phyloP scores from a whole-genome alignment of 1,140 invertebrate genomes.

The Lysiphlebus fabarum region DNA sequence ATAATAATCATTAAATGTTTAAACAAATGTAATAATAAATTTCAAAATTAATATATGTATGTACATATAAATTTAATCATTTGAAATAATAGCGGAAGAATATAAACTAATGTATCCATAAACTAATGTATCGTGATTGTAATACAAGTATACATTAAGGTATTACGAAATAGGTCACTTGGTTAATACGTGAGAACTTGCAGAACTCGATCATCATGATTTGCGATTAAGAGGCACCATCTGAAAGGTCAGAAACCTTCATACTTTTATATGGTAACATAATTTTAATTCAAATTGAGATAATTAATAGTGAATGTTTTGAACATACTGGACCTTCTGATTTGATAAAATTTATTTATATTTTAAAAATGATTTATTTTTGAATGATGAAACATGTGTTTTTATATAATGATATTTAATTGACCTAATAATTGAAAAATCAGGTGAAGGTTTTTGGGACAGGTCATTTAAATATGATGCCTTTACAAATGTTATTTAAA shows the following conservation, averaged over 20 bases:
- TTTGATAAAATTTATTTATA: no score
- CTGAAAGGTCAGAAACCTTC: slow-evolving; percentile 33
- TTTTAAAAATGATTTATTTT: no score
- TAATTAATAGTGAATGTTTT: no score
- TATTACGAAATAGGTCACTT: slow-evolving; percentile 40
- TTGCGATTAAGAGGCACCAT: slow-evolving; percentile 14
- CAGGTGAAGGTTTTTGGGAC: not conserved
- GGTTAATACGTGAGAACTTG: slow-evolving; percentile 34
- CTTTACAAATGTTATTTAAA: no score
- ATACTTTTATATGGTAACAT: not conserved
- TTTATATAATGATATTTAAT: slow-evolving; percentile 9
- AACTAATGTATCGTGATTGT: slow-evolving; percentile 2
- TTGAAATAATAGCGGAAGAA: slow-evolving; percentile 7
- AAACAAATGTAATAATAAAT: no score
- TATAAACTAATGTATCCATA: slow-evolving; percentile 1
- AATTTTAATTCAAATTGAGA: no score
- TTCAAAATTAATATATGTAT: no score
- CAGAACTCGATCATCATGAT: slow-evolving; percentile 36
- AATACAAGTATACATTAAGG: not conserved
- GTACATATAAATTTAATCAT: no score
- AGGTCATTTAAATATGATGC: no score
- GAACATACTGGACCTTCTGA: no score
- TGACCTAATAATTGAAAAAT: not conserved
- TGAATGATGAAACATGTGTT: not conserved
- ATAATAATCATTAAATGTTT: no score